Base-by-base conservation (phyloP, 2,113 vertebrate species). In the Melanerpes aurifrons region DNA sequence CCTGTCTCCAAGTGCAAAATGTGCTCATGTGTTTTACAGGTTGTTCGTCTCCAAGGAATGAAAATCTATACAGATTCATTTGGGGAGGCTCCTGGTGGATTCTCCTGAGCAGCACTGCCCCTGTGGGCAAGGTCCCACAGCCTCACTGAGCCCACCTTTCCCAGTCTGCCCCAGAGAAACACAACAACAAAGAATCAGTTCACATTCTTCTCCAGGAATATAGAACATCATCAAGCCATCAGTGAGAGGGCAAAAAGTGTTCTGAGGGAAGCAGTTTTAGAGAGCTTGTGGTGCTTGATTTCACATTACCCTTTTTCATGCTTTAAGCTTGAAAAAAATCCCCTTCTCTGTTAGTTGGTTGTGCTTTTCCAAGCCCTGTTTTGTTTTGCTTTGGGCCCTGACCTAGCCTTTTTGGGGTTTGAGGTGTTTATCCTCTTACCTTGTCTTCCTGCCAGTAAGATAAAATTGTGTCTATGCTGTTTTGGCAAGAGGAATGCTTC, bases 51-150 rank as follows among this genome's bases (percentile, higher is more conserved):
- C 32, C 32, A 21, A 0, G 9, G 32, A 31, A 29, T 54, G 31
- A 37, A 15, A 54, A 45, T 11, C 17, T 1, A 1, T 45, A 16
- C 40, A 28, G 4, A 10, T 56, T 40, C 3, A 9, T n/a, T 67
- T 29, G 63, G 40, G 43, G 85, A 86, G 25, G 79, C 40, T 93
- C 10, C 43, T 58, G 45, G 1, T 43, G 48, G 82, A 29, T 57
- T 21, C 37, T 75, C 8, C n/a, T 6, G 32, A 61, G 79, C 19
- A 61, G 7, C 0, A 0, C 6, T 87, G 77, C 31, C 1, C 0
- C 43, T 6, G 25, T 62, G 16, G 16, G 3, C 10, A 3, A 32
- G 16, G 53, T 58, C 21, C 37, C 26, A 7, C 1, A 0, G 20
- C n/a, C 47, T 28, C 35, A 9, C 64, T 1, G 2, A 58, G n/a